A percentile compares a stretch with the other conserved stretches of the same genome.
phyloP scores from a whole-genome alignment of 2,888 invertebrate species.

The Julus scandinavius region DNA sequence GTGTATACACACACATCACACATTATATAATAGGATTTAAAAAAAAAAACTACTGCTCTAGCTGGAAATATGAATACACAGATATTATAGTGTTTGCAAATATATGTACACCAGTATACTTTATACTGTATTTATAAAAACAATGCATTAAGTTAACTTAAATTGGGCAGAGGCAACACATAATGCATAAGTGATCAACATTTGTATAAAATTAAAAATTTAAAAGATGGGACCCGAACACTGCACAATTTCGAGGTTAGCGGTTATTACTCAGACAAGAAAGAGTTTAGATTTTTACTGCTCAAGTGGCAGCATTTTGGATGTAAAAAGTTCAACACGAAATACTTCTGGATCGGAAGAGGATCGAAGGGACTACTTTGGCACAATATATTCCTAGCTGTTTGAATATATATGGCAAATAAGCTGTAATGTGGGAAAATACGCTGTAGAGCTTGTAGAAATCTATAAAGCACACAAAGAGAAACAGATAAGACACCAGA shows the following conservation, averaged over 20 bases:
- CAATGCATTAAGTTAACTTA: too few species aligned
- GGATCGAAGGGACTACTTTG: neutral
- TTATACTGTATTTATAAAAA: too few species aligned
- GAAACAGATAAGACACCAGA: slow-evolving; percentile 31
- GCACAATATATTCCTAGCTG: neutral
- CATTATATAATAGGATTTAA: too few species aligned
- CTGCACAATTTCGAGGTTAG: neutral
- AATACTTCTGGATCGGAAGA: neutral
- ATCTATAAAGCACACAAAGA: slow-evolving; percentile 39
- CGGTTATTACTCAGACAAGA: neutral
- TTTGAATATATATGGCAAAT: slow-evolving; percentile 34
- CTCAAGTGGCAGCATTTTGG: neutral
- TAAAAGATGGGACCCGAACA: too few species aligned
- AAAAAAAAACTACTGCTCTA: too few species aligned
- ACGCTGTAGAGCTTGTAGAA: neutral
- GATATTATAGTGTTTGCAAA: too few species aligned
- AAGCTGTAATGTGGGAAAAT: slow-evolving; percentile 36
- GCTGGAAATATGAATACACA: too few species aligned
- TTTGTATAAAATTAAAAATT: too few species aligned
- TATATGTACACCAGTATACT: too few species aligned
- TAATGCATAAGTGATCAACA: too few species aligned
- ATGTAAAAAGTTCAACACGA: neutral
- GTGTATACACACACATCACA: too few species aligned
- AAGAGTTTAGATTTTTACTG: neutral
- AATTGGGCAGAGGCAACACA: too few species aligned